Evolutionary conservation across 2,888 invertebrate species (phyloP), one percentile per base, ranked within the genome.

Genomic region (Epistrophe grossulariae): DNA sequence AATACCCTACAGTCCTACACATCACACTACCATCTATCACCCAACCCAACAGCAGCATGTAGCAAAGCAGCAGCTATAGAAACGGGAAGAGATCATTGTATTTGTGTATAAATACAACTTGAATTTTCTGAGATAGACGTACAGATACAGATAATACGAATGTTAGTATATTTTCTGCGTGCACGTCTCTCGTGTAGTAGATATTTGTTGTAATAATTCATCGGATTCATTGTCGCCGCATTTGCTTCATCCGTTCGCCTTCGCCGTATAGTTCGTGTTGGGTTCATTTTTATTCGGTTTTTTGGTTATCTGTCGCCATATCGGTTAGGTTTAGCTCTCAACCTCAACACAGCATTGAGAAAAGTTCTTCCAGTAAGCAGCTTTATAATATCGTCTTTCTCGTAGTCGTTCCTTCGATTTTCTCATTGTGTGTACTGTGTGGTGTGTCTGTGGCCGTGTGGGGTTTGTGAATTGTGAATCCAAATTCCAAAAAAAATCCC

Each of bases 61-160:
- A 35, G 17, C 17, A 60, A 3, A 24, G 17, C 57, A 59, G 35
- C 24, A 24, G 13, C 4, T 8, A n/a, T n/a, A 43, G 43, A 17
- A 43, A 50, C 72, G 66, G 70, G 78, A 81, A 77, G 68, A 50
- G 57, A 79, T 72, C 40, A 72, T 57, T 78, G 57, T 68, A 73
- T 68, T 45, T 73, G 55, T 70, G 28, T 72, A 43, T 72, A 19
- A 43, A 28, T 66, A 19, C 52, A 72, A 81, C 77, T 73, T 84
- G 84, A 84, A 78, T 74, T 84, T 79, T 78, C 73, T 66, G 74
- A 87, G 87, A 83, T 83, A 83, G n/a, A n/a, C n/a, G 79, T 79
- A 7, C 24, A 50, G 77, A 72, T 73, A 84, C 84, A 85, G 31
- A 85, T 82, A 79, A 82, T 8, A 60, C 38, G 1, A 38, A 60